phyloP scores from a whole-genome alignment of 2,113 vertebrate species.

The Grantiella picta region DNA sequence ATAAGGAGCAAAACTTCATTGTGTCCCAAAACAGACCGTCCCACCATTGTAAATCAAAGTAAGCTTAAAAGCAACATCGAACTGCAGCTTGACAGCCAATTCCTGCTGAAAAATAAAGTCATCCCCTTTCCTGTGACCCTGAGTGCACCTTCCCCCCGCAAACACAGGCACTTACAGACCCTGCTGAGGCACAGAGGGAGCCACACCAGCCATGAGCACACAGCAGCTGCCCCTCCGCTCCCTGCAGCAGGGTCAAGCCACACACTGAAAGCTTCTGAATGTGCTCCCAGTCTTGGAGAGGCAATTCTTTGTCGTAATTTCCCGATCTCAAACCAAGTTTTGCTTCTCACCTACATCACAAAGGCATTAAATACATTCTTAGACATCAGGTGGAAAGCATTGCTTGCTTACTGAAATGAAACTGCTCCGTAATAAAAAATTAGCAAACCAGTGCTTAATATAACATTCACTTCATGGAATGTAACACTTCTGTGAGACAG shows the following conservation, averaged over 20 bases:
- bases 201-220: background rate
- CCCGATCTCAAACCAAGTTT: background rate
- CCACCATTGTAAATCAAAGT: background rate
- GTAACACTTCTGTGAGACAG: background rate
- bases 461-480: background rate
- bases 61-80: background rate
- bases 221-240: background rate
- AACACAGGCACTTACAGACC: background rate
- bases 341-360: background rate
- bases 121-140: background rate
- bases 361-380: conserved; percentile 18
- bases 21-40: background rate
- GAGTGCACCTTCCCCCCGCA: background rate
- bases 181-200: background rate
- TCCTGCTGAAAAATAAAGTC: background rate
- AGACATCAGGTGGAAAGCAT: background rate
- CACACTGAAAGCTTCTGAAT: background rate
- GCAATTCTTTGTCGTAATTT: background rate
- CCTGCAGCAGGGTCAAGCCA: background rate
- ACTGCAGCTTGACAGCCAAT: background rate
- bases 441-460: background rate
- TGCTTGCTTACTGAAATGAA: background rate
- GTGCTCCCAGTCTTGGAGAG: background rate
- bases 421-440: background rate
- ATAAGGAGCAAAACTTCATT: background rate